Conservation (phyloP, 1,140 invertebrate genomes). For the Drosophila simulans region DNA sequence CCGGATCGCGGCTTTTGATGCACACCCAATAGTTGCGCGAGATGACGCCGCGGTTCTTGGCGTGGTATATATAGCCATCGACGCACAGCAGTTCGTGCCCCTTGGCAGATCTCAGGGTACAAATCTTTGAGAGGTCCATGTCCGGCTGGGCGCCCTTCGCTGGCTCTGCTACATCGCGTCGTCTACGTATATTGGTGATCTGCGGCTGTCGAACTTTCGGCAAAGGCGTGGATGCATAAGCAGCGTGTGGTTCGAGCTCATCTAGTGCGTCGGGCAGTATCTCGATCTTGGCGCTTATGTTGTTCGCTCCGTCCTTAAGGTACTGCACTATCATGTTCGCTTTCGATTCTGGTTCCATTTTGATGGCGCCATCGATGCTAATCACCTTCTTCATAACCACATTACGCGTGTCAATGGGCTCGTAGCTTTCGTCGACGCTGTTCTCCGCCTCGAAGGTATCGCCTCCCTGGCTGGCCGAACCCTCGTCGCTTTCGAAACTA, state of each 20-base stretch:
- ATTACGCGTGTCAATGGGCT: conserved; percentile 30
- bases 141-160: conserved; percentile 29
- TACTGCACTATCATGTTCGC: conserved; percentile 67
- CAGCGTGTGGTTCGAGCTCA: not conserved
- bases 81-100: conserved; percentile 77
- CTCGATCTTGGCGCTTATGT: conserved; percentile 68
- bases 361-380: conserved; percentile 67
- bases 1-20: conserved; percentile 71
- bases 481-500: conserved; percentile 51
- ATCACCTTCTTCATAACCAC: conserved; percentile 70
- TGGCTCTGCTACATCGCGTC: conserved; percentile 30
- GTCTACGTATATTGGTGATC: conserved; percentile 55
- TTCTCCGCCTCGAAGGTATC: conserved; percentile 17
- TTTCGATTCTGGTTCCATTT: conserved; percentile 61
- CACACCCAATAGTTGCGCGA: conserved; percentile 80
- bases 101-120: conserved; percentile 75
- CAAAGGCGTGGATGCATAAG: conserved; percentile 30
- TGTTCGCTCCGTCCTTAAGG: conserved; percentile 61
- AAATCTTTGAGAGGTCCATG: conserved; percentile 77
- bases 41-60: conserved; percentile 72
- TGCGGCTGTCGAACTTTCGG: conserved; percentile 49
- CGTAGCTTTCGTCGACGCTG: conserved; percentile 31
- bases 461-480: conserved; percentile 13
- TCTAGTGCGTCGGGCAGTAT: conserved; percentile 44
- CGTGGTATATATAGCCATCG: conserved; percentile 79